phyloP scores from a whole-genome alignment of 2,113 vertebrate genomes.

The Daboia siamensis region DNA sequence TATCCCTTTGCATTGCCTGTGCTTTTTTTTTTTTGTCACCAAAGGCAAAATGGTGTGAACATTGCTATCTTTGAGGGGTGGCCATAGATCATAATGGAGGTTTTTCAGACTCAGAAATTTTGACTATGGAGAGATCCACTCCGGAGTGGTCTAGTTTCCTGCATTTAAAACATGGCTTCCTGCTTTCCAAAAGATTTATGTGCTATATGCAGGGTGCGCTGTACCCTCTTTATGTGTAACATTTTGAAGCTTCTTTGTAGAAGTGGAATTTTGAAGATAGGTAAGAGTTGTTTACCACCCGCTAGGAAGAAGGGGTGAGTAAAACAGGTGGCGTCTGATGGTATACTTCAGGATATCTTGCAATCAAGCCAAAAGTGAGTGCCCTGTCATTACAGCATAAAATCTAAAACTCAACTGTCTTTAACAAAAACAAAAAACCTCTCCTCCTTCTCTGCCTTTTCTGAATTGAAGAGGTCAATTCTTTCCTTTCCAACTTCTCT shows the following conservation, averaged over 20 bases:
- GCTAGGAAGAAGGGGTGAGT: background rate
- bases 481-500: background rate
- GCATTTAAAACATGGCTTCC: background rate
- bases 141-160: background rate
- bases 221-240: background rate
- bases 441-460: background rate
- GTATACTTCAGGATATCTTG: background rate
- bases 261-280: background rate
- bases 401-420: slow-evolving; percentile 4
- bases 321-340: background rate
- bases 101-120: background rate
- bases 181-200: background rate
- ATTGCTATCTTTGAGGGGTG: background rate
- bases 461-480: background rate
- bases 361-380: background rate
- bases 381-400: background rate
- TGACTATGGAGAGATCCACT: background rate
- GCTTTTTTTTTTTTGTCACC: background rate
- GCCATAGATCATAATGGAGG: background rate
- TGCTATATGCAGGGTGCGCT: background rate
- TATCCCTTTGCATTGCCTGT: background rate
- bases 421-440: background rate
- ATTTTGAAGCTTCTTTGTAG: background rate
- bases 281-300: background rate
- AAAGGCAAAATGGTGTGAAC: background rate